Evolutionary conservation across 2,888 invertebrate species (phyloP).

Genomic region (Hypselothyrea guttata): DNA sequence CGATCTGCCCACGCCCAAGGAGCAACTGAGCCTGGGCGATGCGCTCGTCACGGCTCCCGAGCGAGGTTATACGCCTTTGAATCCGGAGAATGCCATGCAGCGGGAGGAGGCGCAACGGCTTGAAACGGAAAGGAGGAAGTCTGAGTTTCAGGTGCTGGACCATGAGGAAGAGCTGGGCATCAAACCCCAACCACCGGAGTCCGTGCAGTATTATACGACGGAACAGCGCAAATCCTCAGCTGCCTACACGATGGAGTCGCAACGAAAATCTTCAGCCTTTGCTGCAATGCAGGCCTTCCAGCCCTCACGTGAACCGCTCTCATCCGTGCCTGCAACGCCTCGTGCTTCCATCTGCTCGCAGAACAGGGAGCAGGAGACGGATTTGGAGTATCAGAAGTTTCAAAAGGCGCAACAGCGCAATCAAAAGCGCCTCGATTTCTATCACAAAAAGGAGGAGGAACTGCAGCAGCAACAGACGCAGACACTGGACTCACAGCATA

Average conservation of each 20-base stretch:
- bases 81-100: slow-evolving; percentile 82
- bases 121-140: slow-evolving; percentile 75
- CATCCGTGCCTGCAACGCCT: slow-evolving; percentile 51
- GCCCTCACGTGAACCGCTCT: slow-evolving; percentile 76
- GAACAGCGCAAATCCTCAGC: slow-evolving; percentile 76
- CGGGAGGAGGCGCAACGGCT: slow-evolving; percentile 69
- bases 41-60: slow-evolving; percentile 87
- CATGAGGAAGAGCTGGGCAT: slow-evolving; percentile 74
- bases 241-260: slow-evolving; percentile 25
- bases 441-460: slow-evolving; percentile 80
- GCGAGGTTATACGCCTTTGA: slow-evolving; percentile 85
- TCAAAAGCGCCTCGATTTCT: slow-evolving; percentile 77
- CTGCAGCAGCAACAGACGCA: slow-evolving; percentile 68
- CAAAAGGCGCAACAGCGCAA: slow-evolving; percentile 78
- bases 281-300: slow-evolving; percentile 82
- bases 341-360: slow-evolving; percentile 65
- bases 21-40: slow-evolving; percentile 84
- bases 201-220: slow-evolving; percentile 68
- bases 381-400: slow-evolving; percentile 75
- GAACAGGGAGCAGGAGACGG: slow-evolving; percentile 43
- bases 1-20: slow-evolving; percentile 82
- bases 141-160: slow-evolving; percentile 80
- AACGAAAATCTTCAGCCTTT: slow-evolving; percentile 79
- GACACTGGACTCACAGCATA: too few species aligned
- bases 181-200: slow-evolving; percentile 53